phyloP scores from a whole-genome alignment of 2,113 vertebrate genomes.

The Trematocara macrostoma region DNA sequence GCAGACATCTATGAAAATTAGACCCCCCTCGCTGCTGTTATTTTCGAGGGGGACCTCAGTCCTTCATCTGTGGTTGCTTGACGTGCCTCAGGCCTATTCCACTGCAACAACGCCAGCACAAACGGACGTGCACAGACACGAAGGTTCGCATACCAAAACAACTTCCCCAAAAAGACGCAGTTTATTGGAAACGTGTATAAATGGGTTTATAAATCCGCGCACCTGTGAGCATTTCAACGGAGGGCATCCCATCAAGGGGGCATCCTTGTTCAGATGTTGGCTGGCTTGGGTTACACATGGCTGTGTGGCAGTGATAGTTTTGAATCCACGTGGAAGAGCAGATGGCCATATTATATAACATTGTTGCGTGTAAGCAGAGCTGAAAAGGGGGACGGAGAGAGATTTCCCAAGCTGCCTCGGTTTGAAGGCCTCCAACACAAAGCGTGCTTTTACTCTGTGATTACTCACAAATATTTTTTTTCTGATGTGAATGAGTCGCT shows the following conservation, averaged over 20 bases:
- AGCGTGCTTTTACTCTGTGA: neutral
- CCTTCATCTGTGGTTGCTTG: too few relatives aligned
- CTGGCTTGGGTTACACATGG: neutral
- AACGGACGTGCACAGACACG: neutral
- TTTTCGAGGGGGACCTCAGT: neutral
- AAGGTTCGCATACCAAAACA: neutral
- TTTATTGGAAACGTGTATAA: neutral
- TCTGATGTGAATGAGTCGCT: neutral
- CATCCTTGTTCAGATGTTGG: neutral
- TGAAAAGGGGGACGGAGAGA: slow-evolving; percentile 7
- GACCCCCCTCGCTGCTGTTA: neutral
- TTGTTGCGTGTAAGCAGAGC: slow-evolving; percentile 50
- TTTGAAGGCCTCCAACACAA: neutral
- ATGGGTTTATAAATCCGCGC: neutral
- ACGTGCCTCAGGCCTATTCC: neutral
- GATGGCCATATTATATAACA: slow-evolving; percentile 68
- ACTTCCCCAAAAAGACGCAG: neutral
- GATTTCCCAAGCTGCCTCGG: slow-evolving; percentile 12
- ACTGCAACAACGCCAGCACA: neutral
- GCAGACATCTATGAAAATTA: neutral
- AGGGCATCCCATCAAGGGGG: neutral
- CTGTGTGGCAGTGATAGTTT: slow-evolving; percentile 12
- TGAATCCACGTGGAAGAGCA: slow-evolving; percentile 50
- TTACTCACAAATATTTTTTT: neutral
- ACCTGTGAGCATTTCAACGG: neutral